A percentile compares a stretch with the other conserved stretches of the same genome.
Evolutionary conservation across 1,140 invertebrate genomes (phyloP).

Genomic region (Hylyphantes graminicola): DNA sequence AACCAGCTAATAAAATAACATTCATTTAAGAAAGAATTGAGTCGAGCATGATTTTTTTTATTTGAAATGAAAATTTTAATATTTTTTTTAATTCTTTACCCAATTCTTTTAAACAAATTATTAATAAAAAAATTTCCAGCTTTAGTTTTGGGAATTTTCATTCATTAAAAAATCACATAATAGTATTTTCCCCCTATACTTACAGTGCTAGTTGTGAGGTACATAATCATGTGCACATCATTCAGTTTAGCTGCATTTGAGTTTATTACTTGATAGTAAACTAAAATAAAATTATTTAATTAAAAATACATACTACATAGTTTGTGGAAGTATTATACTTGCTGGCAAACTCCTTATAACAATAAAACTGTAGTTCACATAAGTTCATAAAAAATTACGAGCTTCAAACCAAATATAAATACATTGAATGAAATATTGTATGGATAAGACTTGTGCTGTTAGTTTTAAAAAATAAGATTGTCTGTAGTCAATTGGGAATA

Average conservation of each 20-base stretch:
- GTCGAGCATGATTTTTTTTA: too few relatives aligned
- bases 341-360: too few relatives aligned
- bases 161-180: background rate
- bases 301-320: background rate
- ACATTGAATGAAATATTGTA: background rate
- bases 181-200: background rate
- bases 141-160: background rate
- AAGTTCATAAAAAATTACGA: background rate
- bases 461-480: too few relatives aligned
- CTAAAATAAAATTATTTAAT: background rate
- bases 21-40: too few relatives aligned
- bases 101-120: too few relatives aligned
- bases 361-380: too few relatives aligned
- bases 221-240: slow-evolving; percentile 58
- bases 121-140: too few relatives aligned
- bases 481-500: too few relatives aligned
- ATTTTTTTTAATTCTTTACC: too few relatives aligned
- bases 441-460: background rate
- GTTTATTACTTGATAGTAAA: slow-evolving; percentile 57
- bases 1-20: too few relatives aligned
- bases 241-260: slow-evolving; percentile 49
- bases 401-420: too few relatives aligned
- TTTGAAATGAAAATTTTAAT: too few relatives aligned
- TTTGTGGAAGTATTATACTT: background rate
- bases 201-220: slow-evolving; percentile 53